Base-by-base conservation (phyloP, 30 jellyfish, hydroid and myxozoan genomes). In the Aurelia aurita complex sp. Pacific region DNA sequence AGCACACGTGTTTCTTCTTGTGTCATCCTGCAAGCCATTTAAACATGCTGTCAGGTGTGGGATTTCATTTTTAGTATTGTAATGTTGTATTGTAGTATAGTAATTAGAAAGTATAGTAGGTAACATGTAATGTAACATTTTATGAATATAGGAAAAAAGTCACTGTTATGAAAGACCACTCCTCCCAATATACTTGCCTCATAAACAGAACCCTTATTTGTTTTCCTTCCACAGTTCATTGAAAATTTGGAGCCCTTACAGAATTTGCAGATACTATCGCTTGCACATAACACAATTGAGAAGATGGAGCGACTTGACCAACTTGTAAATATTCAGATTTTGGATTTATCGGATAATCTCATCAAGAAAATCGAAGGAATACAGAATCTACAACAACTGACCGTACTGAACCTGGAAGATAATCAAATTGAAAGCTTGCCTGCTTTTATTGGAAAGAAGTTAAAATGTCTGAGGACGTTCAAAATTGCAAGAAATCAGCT, bases 221-320 rank as follows among this genome's bases (percentile, higher is more conserved):
- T 61, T 15, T 61, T 61, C 36, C 13, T 17, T 2, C 23, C 74
- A 18, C 53, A 89, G 97, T 82, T 43, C 70, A 89, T 89, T 12
- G 97, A 89, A 73, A 89, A 82, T 42, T 50, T 89, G 13, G 97
- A 89, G 16, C 82, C 81, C 8, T 64, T 81, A 79, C 77, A 40
- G 77, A 89, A 89, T 62, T 66, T 89, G 68, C 84, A 77, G 74
- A 82, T 62, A 14, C 80, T 89, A 10, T 74, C 89, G 42, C 65
- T 82, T 33, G 76, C 94, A 2, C 87, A 76, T 65, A 82, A 89
- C 52, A 17, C 83, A 57, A 74, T 91, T 69, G 81, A 73, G 74
- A 85, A 76, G 52, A 85, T 91, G 68, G 96, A 91, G 66, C 74
- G 77, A 17, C 67, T 91, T 63, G 83, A 78, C 38, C 64, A 79